phyloP scores from a whole-genome alignment of 2,888 invertebrate genomes.

The Mechanitis mazaeus region DNA sequence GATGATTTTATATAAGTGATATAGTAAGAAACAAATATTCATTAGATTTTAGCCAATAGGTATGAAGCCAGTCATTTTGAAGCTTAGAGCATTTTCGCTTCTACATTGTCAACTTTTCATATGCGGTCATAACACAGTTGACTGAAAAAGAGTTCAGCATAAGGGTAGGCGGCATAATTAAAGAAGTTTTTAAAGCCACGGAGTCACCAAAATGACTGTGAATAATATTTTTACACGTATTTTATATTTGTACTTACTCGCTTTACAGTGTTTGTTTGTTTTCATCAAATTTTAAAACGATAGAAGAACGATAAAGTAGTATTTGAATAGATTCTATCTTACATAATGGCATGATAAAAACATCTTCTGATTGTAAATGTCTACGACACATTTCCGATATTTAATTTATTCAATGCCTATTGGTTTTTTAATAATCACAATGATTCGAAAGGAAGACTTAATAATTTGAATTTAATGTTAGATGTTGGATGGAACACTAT shows the following conservation, averaged over 20 bases:
- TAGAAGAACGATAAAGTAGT: too few relatives aligned
- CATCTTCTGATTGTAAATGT: too few relatives aligned
- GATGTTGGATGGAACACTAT: neutral
- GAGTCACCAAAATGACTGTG: conserved; percentile 2
- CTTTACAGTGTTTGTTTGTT: neutral
- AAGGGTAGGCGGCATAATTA: conserved; percentile 19
- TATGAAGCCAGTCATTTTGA: neutral
- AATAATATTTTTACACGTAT: neutral
- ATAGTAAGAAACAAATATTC: too few relatives aligned
- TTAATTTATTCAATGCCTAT: too few relatives aligned
- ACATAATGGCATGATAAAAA: too few relatives aligned
- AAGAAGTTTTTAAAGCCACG: conserved; percentile 23
- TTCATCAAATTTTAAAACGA: too few relatives aligned
- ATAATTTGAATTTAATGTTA: conserved; percentile 4
- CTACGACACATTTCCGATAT: too few relatives aligned
- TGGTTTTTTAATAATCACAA: too few relatives aligned
- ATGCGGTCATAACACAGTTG: conserved; percentile 16
- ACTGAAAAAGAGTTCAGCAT: conserved; percentile 14
- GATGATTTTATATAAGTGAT: too few relatives aligned
- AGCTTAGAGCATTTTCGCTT: conserved; percentile 9
- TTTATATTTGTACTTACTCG: neutral
- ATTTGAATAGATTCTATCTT: too few relatives aligned
- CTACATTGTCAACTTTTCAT: conserved; percentile 16
- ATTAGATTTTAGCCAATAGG: too few relatives aligned
- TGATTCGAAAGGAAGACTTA: neutral